Evolutionary conservation across 37 sponge, comb jelly and placozoan genomes (phyloP).

Genomic region (Oscarella lobularis): DNA sequence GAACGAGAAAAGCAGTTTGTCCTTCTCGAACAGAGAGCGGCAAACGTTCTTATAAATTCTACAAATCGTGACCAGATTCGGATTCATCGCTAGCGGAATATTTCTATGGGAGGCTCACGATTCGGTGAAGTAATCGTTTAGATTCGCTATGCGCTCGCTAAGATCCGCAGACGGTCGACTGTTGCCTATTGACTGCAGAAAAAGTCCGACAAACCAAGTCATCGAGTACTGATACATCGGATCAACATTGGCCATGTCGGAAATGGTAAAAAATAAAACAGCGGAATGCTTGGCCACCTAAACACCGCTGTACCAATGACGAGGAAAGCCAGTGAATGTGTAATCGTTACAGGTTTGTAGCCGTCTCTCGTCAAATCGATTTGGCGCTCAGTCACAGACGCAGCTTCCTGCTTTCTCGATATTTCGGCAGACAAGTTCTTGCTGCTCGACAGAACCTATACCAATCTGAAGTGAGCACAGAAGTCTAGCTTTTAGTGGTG

Average conservation of each 20-base stretch:
- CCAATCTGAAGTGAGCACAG: neutral
- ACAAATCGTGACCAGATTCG: neutral
- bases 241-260: constrained; percentile 36
- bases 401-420: constrained; percentile 1
- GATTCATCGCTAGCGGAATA: neutral
- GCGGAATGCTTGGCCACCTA: constrained; percentile 26
- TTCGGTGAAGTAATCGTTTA: constrained; percentile 35
- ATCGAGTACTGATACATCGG: constrained; percentile 56
- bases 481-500: neutral
- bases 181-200: constrained; percentile 18
- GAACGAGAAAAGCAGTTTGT: constrained; percentile 41
- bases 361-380: constrained; percentile 8
- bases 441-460: neutral
- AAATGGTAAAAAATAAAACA: constrained; percentile 34
- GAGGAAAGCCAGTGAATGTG: neutral
- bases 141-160: constrained; percentile 7
- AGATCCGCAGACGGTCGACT: constrained; percentile 20
- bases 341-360: constrained; percentile 11
- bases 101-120: neutral
- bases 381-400: constrained; percentile 9
- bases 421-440: neutral
- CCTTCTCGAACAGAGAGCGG: constrained; percentile 45
- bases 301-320: neutral
- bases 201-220: constrained; percentile 30
- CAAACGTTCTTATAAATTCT: neutral